Percentiles rank a stretch among this genome's conserved stretches.
These are phyloP conservation scores for Aphidius gifuensis DNA, from an alignment of 1,140 invertebrate species.

Conservation along the genomic window DNA sequence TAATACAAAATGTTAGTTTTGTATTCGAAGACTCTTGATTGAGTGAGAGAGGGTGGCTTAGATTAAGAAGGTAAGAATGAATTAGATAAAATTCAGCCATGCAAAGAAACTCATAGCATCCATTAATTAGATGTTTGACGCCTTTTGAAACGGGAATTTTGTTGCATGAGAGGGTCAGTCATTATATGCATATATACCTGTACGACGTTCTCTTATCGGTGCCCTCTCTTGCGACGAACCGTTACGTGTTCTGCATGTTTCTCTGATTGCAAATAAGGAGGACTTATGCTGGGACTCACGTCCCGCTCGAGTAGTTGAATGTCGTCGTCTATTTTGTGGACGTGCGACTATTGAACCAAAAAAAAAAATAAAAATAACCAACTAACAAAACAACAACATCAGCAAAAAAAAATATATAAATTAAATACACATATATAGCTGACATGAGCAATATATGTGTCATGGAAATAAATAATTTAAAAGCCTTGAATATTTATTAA, in stretches of 20 bases:
- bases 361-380: no score
- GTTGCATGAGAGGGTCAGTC: slow-evolving; percentile 12
- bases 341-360: not conserved
- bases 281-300: slow-evolving; percentile 6
- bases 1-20: not conserved
- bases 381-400: no score
- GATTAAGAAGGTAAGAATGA: not conserved
- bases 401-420: no score
- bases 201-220: slow-evolving; percentile 15
- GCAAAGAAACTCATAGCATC: slow-evolving; percentile 13
- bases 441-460: no score
- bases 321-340: not conserved
- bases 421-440: no score
- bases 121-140: slow-evolving; percentile 28
- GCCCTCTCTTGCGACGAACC: slow-evolving; percentile 12
- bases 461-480: no score
- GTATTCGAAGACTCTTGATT: not conserved
- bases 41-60: not conserved
- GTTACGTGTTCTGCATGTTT: slow-evolving; percentile 28
- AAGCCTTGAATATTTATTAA: no score
- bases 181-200: slow-evolving; percentile 15
- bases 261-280: slow-evolving; percentile 27
- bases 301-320: slow-evolving; percentile 4
- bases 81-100: slow-evolving; percentile 3
- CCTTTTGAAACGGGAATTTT: slow-evolving; percentile 25